Evolutionary conservation across 2,888 invertebrate genomes (phyloP).

Genomic region (Anticlea derivata): DNA sequence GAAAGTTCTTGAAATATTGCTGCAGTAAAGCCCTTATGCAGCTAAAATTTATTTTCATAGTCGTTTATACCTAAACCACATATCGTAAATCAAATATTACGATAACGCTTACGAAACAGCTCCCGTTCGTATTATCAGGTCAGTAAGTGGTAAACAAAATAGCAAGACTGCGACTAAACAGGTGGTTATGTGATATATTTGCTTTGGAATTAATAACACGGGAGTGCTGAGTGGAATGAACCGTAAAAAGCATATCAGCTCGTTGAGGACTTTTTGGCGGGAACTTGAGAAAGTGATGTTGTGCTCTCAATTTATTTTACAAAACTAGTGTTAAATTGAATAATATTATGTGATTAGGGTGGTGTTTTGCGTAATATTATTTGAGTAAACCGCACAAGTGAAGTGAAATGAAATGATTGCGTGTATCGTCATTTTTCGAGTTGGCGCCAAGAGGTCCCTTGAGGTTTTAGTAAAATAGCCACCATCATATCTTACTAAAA

Average conservation of each 20-base stretch:
- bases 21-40: constrained; percentile 12
- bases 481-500: too few species aligned
- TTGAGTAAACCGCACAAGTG: too few species aligned
- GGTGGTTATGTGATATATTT: constrained; percentile 7
- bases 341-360: too few species aligned
- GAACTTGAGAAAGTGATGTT: too few species aligned
- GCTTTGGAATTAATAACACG: neutral
- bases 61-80: constrained; percentile 25
- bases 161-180: constrained; percentile 11
- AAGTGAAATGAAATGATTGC: too few species aligned
- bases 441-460: too few species aligned
- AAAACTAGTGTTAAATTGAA: too few species aligned
- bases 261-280: too few species aligned
- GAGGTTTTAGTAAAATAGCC: too few species aligned
- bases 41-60: constrained; percentile 31
- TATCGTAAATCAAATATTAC: constrained; percentile 38
- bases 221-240: constrained; percentile 7
- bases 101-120: constrained; percentile 37
- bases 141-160: constrained; percentile 17
- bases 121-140: constrained; percentile 35
- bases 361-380: too few species aligned
- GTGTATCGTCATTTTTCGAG: too few species aligned
- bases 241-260: neutral
- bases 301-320: too few species aligned
- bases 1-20: constrained; percentile 17